Conservation (phyloP, 2,888 invertebrate species). For the Xanthia icteritia region DNA sequence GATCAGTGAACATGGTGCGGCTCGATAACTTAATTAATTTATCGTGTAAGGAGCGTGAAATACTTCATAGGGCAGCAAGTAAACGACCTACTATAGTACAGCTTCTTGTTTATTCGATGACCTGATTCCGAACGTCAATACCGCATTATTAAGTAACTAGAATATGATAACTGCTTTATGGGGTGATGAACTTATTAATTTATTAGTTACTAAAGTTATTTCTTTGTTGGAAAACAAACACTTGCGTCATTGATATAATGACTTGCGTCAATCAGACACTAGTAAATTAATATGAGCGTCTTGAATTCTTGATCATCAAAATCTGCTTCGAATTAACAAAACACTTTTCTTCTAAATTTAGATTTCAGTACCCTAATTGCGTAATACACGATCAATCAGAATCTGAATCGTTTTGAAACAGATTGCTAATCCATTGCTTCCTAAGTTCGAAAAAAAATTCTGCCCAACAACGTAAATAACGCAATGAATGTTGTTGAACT, state of each 20-base stretch:
- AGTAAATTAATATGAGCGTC: background rate
- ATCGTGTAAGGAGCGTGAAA: slow-evolving; percentile 31
- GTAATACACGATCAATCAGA: too few species aligned
- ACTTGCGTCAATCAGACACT: background rate
- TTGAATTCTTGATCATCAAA: background rate
- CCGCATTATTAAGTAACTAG: slow-evolving; percentile 29
- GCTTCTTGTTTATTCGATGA: slow-evolving; percentile 53
- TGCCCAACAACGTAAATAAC: too few species aligned
- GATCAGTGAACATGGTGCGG: slow-evolving; percentile 17
- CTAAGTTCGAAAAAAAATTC: too few species aligned
- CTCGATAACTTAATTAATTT: slow-evolving; percentile 49
- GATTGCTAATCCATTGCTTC: too few species aligned
- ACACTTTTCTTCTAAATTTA: background rate
- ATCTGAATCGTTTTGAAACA: too few species aligned
- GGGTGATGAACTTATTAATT: background rate
- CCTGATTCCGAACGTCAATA: slow-evolving; percentile 47
- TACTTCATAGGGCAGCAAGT: slow-evolving; percentile 25
- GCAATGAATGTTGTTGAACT: too few species aligned
- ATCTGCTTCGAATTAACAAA: background rate
- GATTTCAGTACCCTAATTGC: background rate
- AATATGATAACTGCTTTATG: slow-evolving; percentile 23
- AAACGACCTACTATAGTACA: slow-evolving; percentile 19
- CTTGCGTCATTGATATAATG: too few species aligned
- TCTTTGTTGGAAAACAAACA: background rate
- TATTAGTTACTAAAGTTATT: too few species aligned